Base-by-base conservation (phyloP, 2,888 invertebrate species). In the Phragmatobia fuliginosa region DNA sequence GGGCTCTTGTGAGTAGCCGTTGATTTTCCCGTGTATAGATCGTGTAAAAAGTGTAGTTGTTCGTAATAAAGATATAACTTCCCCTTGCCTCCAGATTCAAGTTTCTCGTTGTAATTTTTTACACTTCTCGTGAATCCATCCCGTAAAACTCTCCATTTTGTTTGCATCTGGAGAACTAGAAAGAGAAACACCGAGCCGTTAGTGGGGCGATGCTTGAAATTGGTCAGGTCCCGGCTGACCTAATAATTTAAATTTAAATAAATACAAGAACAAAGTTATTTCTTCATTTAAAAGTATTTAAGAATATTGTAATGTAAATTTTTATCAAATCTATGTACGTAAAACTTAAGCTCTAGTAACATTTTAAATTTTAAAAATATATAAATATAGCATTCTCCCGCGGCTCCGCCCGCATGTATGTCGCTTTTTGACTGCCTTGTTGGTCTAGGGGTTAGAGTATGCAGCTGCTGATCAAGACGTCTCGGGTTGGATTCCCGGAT, bases 101-200 rank as follows among this genome's bases (percentile, higher is more conserved):
- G 32, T 65, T 69, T 65, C 65, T 56, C 63, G 6, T 49, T 68
- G 10, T 68, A 60, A 31, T 68, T 63, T 68, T 64, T 69, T n/a
- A 69, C 10, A 33, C 60, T 38, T 69, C 69, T 69, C 4, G 69
- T 69, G 31, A 69, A 69, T 32, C 69, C 69, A 61, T 69, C 69
- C 7, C 69, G 69, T 32, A 69, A 56, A 5, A 65, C 65, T 21
- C 64, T 69, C 69, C 69, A 69, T n/a, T 69, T 69, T 31, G 38
- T 49, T 65, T 65, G 69, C 25, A 36, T 61, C 10, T 69, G 65
- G 8, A 38, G 16, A 41, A 60, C 69, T 69, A 65, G n/a, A 69
- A 69, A 45, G 4, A 58, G 33, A 63, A 45, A 45, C 2, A 14
- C 28, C 1, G 1, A 6, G 1, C 28, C 28, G 28, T 16, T 28